Evolutionary conservation across 64 coral and sea anemone genomes (phyloP), one percentile per base, ranked within the genome.

Genomic region (Stichodactyla mertensii): DNA sequence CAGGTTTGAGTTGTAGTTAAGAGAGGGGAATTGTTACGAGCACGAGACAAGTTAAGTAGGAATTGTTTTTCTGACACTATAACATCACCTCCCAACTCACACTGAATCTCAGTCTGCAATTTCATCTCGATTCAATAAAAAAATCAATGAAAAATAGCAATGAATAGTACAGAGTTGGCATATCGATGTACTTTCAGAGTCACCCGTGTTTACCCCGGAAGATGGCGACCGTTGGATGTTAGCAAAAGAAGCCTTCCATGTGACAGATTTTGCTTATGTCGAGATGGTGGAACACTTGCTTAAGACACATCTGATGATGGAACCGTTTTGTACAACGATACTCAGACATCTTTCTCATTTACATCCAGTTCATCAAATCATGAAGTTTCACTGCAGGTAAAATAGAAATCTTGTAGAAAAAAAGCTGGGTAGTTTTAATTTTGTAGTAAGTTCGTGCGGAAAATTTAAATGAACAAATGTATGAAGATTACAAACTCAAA

Each of bases 381-480:
- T 97, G 19, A 97, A 90, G 62, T 97, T 89, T 11, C 94, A 97
- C 70, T 97, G 94, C 52, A 95, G 93, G 93, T 91, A 58, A 85
- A 55, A 70, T 22, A 4, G 19, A 6, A 45, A 45, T 45, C 36
- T 45, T 45, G 36, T 45, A 45, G 36, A 45, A 45, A 2, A 45
- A 45, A 45, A 45, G 36, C 36, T 2, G 36, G 36, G 36, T 45
- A n/a, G n/a, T 36, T 36, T 45, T 45, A 45, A 45, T 45, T 45
- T 45, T 45, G 36, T 45, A 45, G 36, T 45, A 45, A 45, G 1
- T 45, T 45, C 36, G 36, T 45, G 36, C 36, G 36, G 36, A 45
- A 45, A 45, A 45, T 45, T 45, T 45, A 45, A 45, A 45, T 45
- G 36, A 45, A 45, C 36, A 45, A 45, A 45, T 45, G 36, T 45